Evolutionary conservation across 2,113 vertebrate genomes (phyloP), one percentile per base, ranked within the genome.

Genomic region (Apodemus speciosus): DNA sequence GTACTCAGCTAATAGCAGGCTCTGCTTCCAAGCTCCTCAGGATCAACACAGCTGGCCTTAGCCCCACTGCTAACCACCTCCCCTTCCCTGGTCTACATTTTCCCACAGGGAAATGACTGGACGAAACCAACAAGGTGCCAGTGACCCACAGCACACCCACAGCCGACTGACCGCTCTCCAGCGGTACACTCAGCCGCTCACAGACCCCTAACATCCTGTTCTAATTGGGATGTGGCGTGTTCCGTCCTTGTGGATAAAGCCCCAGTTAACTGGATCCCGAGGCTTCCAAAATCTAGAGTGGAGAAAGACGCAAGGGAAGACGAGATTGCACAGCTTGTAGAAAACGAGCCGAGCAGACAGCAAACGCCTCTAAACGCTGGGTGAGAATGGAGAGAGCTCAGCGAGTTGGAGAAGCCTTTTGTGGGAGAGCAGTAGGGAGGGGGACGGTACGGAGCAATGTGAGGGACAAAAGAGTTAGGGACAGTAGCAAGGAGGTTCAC

Each of bases 361-460:
- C 56, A 66, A 75, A 25, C n/a, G 58, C 51, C 23, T 58, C 20
- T 60, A 73, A 90, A 68, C 18, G 15, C 2, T 7, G 25, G 43
- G 49, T 0, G 25, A 85, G 49, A 72, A 16, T 0, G n/a, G n/a
- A n/a, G n/a, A n/a, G n/a, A n/a, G 49, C 46, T 77, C 53, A 81
- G 53, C 16, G 72, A 85, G 4, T 40, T 35, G 32, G 21, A 72
- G 53, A 76, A 56, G 35, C 2, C 7, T 71, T 89, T 86, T 35
- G 25, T 23, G 4, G 58, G 46, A 9, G 40, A 21, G 13, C 20
- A 46, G 46, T 40, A 30, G 60, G 40, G 20, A 85, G 27, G 0
- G 0, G 1, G 20, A 25, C 46, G 53, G 21, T 56, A 5, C 9
- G 1, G 60, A 38, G 14, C 35, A n/a, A 46, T 11, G 6, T 0